Percentiles rank a stretch among this genome's conserved stretches.
Conservation (phyloP, 2,888 invertebrate genomes). For the Craniophora ligustri region DNA sequence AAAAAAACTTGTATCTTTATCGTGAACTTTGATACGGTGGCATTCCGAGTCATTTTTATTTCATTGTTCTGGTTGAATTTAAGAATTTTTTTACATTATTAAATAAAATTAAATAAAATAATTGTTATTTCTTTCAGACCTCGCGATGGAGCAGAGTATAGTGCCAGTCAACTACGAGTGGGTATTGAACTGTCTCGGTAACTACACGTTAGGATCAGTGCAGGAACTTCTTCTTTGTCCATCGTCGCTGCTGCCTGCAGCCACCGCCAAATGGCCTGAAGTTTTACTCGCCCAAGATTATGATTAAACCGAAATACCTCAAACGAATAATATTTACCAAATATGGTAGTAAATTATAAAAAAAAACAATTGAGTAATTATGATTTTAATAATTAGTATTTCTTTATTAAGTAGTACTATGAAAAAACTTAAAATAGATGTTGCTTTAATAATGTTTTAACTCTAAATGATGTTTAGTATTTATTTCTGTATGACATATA, state of each 20-base stretch:
- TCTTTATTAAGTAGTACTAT: not conserved
- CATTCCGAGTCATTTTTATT: too few relatives aligned
- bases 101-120: too few relatives aligned
- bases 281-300: constrained; percentile 64
- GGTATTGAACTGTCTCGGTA: constrained; percentile 83
- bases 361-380: too few relatives aligned
- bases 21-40: too few relatives aligned
- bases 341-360: constrained; percentile 5
- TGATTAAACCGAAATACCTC: constrained; percentile 43
- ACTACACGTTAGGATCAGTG: constrained; percentile 70
- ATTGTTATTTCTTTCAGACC: constrained; percentile 66
- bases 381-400: constrained; percentile 11
- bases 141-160: constrained; percentile 74
- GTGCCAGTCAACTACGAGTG: constrained; percentile 85
- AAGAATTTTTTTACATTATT: too few relatives aligned
- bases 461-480: not conserved
- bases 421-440: not conserved
- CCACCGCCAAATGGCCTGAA: constrained; percentile 69
- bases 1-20: too few relatives aligned
- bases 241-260: constrained; percentile 63
- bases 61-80: too few relatives aligned
- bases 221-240: constrained; percentile 77
- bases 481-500: constrained; percentile 16
- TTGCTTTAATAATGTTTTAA: constrained; percentile 26
- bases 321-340: constrained; percentile 11